A percentile compares a stretch with the other conserved stretches of the same genome.
Conservation (phyloP, 2,113 vertebrate genomes). For the human (Homo sapiens) region DNA sequence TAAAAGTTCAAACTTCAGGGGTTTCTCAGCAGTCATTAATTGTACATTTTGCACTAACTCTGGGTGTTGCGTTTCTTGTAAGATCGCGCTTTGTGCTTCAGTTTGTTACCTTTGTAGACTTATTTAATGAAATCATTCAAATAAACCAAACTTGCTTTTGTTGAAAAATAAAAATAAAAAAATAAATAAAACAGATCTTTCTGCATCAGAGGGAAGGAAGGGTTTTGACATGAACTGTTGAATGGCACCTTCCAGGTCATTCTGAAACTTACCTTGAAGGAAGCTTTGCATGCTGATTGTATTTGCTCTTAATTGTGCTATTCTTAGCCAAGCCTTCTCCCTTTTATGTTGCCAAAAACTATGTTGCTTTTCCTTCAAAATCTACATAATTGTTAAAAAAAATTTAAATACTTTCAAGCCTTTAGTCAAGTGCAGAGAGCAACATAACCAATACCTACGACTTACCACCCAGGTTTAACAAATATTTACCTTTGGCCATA, state of each 20-base stretch:
- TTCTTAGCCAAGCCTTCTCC: neutral
- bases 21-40: conserved; percentile 83
- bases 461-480: neutral
- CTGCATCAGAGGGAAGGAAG: neutral
- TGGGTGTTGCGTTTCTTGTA: conserved; percentile 88
- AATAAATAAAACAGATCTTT: neutral
- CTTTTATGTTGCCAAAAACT: neutral
- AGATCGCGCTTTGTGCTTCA: conserved; percentile 87
- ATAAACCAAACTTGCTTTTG: conserved; percentile 85
- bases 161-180: neutral
- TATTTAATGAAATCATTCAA: conserved; percentile 90
- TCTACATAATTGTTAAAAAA: conserved; percentile 19
- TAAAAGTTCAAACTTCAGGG: conserved; percentile 85
- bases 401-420: neutral
- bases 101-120: conserved; percentile 93
- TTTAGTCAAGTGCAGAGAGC: neutral
- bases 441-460: neutral
- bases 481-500: neutral
- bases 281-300: neutral
- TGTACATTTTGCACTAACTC: conserved; percentile 93
- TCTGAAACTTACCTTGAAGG: neutral
- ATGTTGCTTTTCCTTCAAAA: conserved; percentile 25
- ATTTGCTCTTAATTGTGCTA: neutral
- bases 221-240: neutral
- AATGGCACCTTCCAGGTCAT: neutral